Evolutionary conservation across 1,140 invertebrate species (phyloP), one percentile per base, ranked within the genome.

Genomic region (Melanaphis sacchari): DNA sequence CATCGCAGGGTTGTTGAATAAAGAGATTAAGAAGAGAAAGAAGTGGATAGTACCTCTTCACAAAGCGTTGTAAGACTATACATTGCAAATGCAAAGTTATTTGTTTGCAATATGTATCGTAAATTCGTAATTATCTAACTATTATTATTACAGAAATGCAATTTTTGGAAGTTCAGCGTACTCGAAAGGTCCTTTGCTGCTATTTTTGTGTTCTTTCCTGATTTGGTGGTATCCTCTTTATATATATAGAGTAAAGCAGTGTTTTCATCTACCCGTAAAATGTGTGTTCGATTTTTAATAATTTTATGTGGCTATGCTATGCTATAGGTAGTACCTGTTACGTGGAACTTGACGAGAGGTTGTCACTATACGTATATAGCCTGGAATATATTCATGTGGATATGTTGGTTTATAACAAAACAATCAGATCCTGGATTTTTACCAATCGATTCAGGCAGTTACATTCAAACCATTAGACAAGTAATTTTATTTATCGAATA

Each of bases 171-270:
- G 97, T 49, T 97, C 98, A 24, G 98, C 98, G 1, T 97, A 98
- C 94, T 98, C 97, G 9, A 99, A 99, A 96, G 97, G 97, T 66
- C 98, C 98, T 1, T 95, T 99, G 4, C 95, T 99, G 31, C 97
- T 99, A 94, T 98, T 99, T 94, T 95, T 98, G 94, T 96, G 97
- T 81, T 98, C 97, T 11, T 97, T 98, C 15, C 95, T 99, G 8
- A 95, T 98, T 7, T 99, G 98, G 98, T 98, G 97, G 40, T 99
- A 99, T 95, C 98, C 98, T 1, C 98, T 99, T 97, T 99, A 99
- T 95, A 96, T 99, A 94, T 96, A 98, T 89, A 97, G 97, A 95
- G 97, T 97, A 96, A 96, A 96, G 93, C 40, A 21, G 11, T 36
- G 49, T 40, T 90, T 54, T 90, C 5, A 54, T 2, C 2, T 15